Conservation (phyloP, 2,113 vertebrate species). For the Eudyptes chrysolophus region DNA sequence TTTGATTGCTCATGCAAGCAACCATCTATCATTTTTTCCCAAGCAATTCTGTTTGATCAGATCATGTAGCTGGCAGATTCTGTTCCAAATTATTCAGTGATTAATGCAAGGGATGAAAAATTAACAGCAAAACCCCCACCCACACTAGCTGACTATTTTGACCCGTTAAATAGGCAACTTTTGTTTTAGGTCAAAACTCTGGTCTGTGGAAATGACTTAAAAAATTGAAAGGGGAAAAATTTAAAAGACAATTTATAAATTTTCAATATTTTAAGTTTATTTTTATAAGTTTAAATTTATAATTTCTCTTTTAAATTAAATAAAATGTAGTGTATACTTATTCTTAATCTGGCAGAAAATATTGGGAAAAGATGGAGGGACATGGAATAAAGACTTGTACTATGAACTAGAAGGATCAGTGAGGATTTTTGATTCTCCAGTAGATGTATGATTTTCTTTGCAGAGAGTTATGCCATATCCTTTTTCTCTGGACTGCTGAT, state of each 20-base stretch:
- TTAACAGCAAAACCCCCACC: neutral
- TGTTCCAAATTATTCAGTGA: neutral
- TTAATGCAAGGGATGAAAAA: neutral
- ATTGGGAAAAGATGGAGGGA: neutral
- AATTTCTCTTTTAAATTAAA: neutral
- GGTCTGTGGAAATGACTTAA: neutral
- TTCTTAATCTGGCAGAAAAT: neutral
- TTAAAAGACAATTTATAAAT: neutral
- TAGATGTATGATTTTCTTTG: neutral
- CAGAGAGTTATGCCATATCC: neutral
- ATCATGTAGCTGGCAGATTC: neutral
- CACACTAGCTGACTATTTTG: neutral
- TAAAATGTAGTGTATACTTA: neutral
- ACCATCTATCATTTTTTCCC: neutral
- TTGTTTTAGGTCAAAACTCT: neutral
- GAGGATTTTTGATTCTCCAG: neutral
- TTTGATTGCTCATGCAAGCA: neutral
- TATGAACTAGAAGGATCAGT: neutral
- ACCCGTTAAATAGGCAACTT: neutral
- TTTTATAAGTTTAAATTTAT: neutral
- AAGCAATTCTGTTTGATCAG: neutral
- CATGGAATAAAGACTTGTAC: neutral
- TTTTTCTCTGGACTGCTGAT: neutral
- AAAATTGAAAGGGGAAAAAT: neutral
- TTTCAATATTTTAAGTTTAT: accelerated